Evolutionary conservation across 2,113 vertebrate species (phyloP), one percentile per base, ranked within the genome.

Genomic region (Scatophagus argus): DNA sequence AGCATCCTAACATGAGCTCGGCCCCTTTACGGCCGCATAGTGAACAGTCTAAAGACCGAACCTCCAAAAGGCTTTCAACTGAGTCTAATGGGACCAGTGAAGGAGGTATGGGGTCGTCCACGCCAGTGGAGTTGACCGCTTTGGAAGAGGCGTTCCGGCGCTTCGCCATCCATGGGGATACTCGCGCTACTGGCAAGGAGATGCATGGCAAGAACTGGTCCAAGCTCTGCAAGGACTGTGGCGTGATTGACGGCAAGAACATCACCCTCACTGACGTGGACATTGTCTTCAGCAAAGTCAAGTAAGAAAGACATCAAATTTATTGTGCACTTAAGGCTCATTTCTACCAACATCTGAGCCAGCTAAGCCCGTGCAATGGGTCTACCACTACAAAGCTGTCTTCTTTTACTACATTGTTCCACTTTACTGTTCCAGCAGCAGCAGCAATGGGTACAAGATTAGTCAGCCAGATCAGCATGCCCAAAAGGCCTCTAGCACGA

Each of bases 171-270:
- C 98, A 98, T 0, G 97, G 97, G 4, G 98, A 98, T 89, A 96
- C 97, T 0, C 94, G 97, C 11, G 97, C 98, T 54, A 97, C 96
- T 0, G 98, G 98, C 69, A 97, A 93, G 88, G 98, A 99, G 41
- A 92, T 99, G 97, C 96, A 99, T 0, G 97, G 98, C 83, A 99
- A 99, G 92, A 99, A 99, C 94, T 99, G 98, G 97, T 97, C 97
- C 71, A 99, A 99, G 77, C 92, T 99, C 64, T 99, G 98, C 90
- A 96, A 96, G 82, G 98, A 99, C 91, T 99, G 98, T 58, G 91
- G 95, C 7, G 95, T 99, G 91, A 97, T 97, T 6, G 97, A 99
- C 3, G 95, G 97, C 54, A 97, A 96, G 92, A 96, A 71, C 4
- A 94, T 99, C 91, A 99, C 98, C 3, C 93, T 96, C 88, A 99